Conservation (phyloP, 2,113 vertebrate species). For the Philantomba maxwellii region DNA sequence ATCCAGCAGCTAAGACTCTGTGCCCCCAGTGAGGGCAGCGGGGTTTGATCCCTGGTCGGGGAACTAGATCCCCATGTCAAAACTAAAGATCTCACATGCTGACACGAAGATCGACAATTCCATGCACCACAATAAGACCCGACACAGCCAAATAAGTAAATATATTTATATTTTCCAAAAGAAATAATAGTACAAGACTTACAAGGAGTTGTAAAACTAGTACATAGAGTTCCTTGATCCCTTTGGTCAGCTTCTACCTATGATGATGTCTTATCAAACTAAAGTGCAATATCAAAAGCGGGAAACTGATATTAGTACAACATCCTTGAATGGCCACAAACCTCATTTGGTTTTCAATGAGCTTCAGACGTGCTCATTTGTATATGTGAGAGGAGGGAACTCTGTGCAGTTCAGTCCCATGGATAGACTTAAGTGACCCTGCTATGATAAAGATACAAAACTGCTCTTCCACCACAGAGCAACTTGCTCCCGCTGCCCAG, state of each 20-base stretch:
- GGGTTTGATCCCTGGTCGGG: not conserved
- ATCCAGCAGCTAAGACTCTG: not conserved
- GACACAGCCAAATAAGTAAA: not conserved
- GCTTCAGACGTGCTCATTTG: not conserved
- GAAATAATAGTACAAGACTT: not conserved
- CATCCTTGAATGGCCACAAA: not conserved
- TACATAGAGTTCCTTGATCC: not conserved
- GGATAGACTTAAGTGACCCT: not conserved
- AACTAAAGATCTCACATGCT: not conserved
- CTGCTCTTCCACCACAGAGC: not conserved
- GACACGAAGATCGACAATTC: not conserved
- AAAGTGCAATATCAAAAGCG: not conserved
- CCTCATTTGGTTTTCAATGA: not conserved
- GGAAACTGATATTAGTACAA: not conserved
- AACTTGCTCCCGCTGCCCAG: not conserved
- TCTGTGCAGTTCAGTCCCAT: not conserved
- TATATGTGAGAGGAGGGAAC: not conserved
- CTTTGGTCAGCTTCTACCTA: not conserved
- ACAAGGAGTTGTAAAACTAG: not conserved
- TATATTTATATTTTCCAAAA: not conserved
- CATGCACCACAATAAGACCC: rapidly evolving
- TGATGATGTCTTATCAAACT: not conserved
- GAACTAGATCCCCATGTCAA: not conserved
- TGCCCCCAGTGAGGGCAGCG: not conserved
- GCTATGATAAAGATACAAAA: not conserved